Percentiles rank a stretch among this genome's conserved stretches.
Evolutionary conservation across 2,797 vertebrate genomes (phyloP).

Genomic region (Sebastes steindachneri): DNA sequence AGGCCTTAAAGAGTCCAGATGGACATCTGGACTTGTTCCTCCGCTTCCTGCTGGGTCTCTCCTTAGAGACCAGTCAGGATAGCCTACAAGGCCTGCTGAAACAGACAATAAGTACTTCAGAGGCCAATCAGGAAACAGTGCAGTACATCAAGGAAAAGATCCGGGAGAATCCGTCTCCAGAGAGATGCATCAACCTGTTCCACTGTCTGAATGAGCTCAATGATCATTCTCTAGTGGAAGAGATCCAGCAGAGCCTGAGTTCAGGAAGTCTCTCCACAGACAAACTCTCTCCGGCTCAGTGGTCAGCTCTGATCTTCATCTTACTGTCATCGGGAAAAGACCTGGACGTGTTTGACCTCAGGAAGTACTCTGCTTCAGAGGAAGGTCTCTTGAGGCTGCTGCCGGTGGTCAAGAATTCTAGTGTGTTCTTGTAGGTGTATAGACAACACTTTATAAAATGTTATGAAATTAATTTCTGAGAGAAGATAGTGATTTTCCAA

Average conservation of each 20-base stretch:
- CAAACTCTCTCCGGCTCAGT: background rate
- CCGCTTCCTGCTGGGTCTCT: slow-evolving; percentile 13
- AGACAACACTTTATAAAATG: background rate
- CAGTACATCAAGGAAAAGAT: slow-evolving; percentile 28
- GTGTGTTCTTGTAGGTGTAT: background rate
- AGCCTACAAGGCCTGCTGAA: no score
- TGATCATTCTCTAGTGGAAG: slow-evolving; percentile 11
- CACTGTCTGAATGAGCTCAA: slow-evolving; percentile 20
- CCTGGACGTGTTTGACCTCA: background rate
- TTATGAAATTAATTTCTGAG: no score
- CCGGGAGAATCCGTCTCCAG: background rate
- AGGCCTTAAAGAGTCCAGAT: slow-evolving; percentile 5
- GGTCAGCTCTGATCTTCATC: background rate
- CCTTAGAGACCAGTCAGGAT: background rate
- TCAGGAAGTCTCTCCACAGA: background rate
- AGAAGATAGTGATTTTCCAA: no score
- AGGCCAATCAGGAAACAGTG: slow-evolving; percentile 10
- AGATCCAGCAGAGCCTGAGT: background rate
- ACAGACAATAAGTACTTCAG: background rate
- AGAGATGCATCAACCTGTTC: background rate
- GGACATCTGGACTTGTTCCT: slow-evolving; percentile 23
- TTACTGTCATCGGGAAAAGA: background rate
- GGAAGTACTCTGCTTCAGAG: background rate
- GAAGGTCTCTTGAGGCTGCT: slow-evolving; percentile 5
- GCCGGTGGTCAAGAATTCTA: background rate